These are phyloP conservation scores for Byasa hedistus DNA, from an alignment of 2,888 invertebrate genomes.

Conservation along the genomic window DNA sequence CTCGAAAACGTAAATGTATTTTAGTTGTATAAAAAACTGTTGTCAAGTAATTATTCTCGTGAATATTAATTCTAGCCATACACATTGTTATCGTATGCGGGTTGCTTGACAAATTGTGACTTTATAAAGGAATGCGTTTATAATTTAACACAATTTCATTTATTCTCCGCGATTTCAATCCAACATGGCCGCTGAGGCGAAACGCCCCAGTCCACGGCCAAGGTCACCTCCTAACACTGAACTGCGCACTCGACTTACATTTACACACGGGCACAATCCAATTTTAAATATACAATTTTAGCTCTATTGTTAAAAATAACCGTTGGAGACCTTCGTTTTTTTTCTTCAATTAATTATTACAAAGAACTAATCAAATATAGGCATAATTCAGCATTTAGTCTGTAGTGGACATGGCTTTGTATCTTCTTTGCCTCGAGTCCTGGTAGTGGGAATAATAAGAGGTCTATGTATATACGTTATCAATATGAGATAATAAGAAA, in stretches of 20 bases:
- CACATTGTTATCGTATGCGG: neutral
- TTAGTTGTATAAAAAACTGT: too few species aligned
- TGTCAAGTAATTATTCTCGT: neutral
- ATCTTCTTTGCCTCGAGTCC: too few species aligned
- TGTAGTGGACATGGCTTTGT: too few species aligned
- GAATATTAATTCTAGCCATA: neutral
- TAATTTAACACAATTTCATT: conserved; percentile 69
- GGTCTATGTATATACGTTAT: too few species aligned
- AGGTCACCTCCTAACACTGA: conserved; percentile 73
- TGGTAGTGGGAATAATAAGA: too few species aligned
- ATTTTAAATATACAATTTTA: conserved; percentile 11
- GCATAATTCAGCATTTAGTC: neutral
- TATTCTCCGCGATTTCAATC: conserved; percentile 62
- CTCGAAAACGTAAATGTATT: too few species aligned
- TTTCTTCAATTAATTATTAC: neutral
- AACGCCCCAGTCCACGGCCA: conserved; percentile 75
- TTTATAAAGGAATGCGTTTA: conserved; percentile 45
- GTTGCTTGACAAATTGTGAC: conserved; percentile 10
- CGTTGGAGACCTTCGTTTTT: neutral
- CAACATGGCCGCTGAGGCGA: conserved; percentile 71
- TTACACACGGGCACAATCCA: conserved; percentile 31
- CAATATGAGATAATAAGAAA: too few species aligned
- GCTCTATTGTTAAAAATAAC: conserved; percentile 8
- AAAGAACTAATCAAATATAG: neutral
- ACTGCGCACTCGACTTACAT: conserved; percentile 59